Evolutionary conservation across 92 coral and sea anemone genomes (phyloP).

Genomic region (Ricordea florida): DNA sequence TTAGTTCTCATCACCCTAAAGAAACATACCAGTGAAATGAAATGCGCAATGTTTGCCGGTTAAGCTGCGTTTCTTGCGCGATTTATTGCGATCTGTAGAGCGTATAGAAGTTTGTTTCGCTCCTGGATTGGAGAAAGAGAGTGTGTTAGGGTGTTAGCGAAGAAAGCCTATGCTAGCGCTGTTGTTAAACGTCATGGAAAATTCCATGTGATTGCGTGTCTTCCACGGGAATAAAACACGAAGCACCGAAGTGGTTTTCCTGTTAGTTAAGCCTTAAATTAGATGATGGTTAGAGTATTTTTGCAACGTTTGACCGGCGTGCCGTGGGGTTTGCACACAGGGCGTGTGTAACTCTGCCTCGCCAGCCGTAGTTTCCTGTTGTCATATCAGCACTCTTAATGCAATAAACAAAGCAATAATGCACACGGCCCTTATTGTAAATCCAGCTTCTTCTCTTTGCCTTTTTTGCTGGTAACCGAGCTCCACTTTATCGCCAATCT

Average conservation of each 20-base stretch:
- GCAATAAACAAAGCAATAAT: constrained; percentile 76
- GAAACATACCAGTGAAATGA: background rate
- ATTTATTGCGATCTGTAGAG: background rate
- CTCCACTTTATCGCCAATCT: constrained; percentile 85
- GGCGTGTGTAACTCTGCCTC: background rate
- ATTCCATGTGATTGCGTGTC: too few species aligned
- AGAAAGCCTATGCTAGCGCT: background rate
- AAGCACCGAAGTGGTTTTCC: background rate
- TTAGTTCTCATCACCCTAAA: too few species aligned
- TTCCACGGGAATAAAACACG: background rate
- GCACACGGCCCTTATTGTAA: constrained; percentile 69
- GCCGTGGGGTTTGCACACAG: background rate
- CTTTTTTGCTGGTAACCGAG: constrained; percentile 64
- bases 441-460: constrained; percentile 48
- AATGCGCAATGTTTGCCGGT: background rate
- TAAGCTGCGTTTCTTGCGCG: background rate
- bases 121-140: background rate
- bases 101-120: background rate
- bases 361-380: background rate
- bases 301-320: background rate
- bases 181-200: too few species aligned
- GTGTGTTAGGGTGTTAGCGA: constrained; percentile 12
- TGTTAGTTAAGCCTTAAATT: constrained; percentile 2
- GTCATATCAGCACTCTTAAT: constrained; percentile 53
- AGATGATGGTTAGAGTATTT: constrained; percentile 33